phyloP scores from a whole-genome alignment of 2,888 invertebrate genomes.

The Catocala nupta region DNA sequence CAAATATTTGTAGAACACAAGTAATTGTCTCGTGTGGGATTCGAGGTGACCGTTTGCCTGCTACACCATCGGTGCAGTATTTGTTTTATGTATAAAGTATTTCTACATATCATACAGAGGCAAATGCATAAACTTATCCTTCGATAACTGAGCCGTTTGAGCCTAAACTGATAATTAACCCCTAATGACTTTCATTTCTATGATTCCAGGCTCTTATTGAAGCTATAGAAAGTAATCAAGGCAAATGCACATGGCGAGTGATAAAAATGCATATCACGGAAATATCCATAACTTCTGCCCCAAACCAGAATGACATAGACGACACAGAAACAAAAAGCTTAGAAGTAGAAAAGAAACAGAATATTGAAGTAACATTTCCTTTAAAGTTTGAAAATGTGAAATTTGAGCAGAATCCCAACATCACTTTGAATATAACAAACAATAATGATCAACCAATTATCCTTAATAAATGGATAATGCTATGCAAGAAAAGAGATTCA shows the following conservation, averaged over 20 bases:
- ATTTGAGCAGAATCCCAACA: constrained; percentile 58
- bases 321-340: constrained; percentile 62
- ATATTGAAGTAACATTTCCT: constrained; percentile 85
- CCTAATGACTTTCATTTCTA: background rate
- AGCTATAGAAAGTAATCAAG: constrained; percentile 91
- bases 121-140: too few relatives aligned
- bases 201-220: constrained; percentile 87
- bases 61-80: too few relatives aligned
- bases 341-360: constrained; percentile 76
- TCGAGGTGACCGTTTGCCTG: too few relatives aligned
- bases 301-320: constrained; percentile 17
- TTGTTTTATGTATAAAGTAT: too few relatives aligned
- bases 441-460: constrained; percentile 78
- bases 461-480: constrained; percentile 83
- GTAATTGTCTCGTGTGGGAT: too few relatives aligned
- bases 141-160: too few relatives aligned
- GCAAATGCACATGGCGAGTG: constrained; percentile 87
- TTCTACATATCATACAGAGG: too few relatives aligned
- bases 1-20: too few relatives aligned
- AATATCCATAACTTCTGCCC: constrained; percentile 61
- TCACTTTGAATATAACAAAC: constrained; percentile 69
- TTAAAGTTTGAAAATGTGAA: constrained; percentile 82
- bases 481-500: constrained; percentile 82
- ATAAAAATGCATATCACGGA: constrained; percentile 72
- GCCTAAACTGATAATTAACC: too few relatives aligned